Percentiles rank a stretch among this genome's conserved stretches.
Evolutionary conservation across 1,140 invertebrate species (phyloP).

Genomic region (Saccostrea glomerata): DNA sequence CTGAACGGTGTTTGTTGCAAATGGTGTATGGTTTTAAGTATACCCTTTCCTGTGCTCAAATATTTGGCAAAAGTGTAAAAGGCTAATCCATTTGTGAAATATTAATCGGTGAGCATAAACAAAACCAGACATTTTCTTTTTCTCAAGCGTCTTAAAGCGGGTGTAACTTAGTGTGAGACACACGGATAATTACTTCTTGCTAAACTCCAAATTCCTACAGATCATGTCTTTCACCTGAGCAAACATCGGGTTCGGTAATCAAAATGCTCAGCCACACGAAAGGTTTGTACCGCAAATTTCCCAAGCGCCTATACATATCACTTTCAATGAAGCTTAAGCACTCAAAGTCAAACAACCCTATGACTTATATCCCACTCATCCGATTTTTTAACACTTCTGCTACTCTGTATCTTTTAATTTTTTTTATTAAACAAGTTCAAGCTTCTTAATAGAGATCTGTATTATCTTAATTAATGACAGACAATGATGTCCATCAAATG

Average conservation of each 20-base stretch:
- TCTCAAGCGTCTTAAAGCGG: neutral
- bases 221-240: conserved; percentile 23
- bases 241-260: conserved; percentile 33
- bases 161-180: conserved; percentile 1
- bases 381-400: neutral
- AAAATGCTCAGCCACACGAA: conserved; percentile 19
- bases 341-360: neutral
- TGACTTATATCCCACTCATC: neutral
- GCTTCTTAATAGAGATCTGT: neutral
- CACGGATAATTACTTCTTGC: neutral
- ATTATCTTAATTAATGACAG: neutral
- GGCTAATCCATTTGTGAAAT: conserved; percentile 8
- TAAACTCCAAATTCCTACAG: conserved; percentile 19
- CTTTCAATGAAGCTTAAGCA: neutral
- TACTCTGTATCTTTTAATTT: neutral
- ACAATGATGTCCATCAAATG: no score
- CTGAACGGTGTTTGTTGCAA: neutral
- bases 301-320: neutral
- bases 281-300: neutral
- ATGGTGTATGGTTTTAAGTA: neutral
- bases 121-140: conserved; percentile 22
- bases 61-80: conserved; percentile 18
- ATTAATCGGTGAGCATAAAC: conserved; percentile 5
- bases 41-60: neutral
- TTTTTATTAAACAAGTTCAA: neutral